Percentiles rank a stretch among this genome's conserved stretches.
Evolutionary conservation across 1,140 invertebrate genomes (phyloP).

Genomic region (Myzus persicae): DNA sequence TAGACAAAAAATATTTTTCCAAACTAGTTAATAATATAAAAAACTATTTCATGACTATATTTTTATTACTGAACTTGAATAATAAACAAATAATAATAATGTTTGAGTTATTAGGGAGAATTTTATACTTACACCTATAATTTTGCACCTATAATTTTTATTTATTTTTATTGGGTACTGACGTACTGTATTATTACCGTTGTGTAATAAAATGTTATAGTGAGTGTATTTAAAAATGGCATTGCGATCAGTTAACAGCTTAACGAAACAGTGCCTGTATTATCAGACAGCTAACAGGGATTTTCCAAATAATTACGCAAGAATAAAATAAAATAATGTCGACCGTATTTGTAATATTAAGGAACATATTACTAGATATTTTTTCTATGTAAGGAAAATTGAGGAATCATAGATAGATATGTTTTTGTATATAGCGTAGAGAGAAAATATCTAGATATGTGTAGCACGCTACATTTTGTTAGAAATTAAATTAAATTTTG

Average conservation of each 20-base stretch:
- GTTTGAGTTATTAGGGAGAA: neutral
- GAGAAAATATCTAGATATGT: too few relatives aligned
- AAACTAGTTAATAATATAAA: neutral
- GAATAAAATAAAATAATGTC: too few relatives aligned
- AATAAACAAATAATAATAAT: neutral
- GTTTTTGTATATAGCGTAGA: too few relatives aligned
- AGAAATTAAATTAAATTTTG: too few relatives aligned
- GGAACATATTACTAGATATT: too few relatives aligned
- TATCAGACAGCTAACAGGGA: neutral
- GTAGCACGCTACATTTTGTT: too few relatives aligned
- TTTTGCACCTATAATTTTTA: too few relatives aligned
- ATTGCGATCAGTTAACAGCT: neutral
- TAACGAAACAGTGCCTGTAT: neutral
- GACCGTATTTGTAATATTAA: too few relatives aligned
- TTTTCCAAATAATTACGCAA: too few relatives aligned
- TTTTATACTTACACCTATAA: neutral
- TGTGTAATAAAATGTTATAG: neutral
- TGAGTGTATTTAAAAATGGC: neutral
- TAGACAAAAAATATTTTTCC: neutral
- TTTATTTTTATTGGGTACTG: too few relatives aligned
- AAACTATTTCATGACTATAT: neutral
- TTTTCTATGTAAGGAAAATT: too few relatives aligned
- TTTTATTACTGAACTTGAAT: neutral
- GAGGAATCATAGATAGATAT: too few relatives aligned
- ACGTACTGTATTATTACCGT: neutral